Evolutionary conservation across 2,888 invertebrate genomes (phyloP).

Genomic region (Plutella xylostella): DNA sequence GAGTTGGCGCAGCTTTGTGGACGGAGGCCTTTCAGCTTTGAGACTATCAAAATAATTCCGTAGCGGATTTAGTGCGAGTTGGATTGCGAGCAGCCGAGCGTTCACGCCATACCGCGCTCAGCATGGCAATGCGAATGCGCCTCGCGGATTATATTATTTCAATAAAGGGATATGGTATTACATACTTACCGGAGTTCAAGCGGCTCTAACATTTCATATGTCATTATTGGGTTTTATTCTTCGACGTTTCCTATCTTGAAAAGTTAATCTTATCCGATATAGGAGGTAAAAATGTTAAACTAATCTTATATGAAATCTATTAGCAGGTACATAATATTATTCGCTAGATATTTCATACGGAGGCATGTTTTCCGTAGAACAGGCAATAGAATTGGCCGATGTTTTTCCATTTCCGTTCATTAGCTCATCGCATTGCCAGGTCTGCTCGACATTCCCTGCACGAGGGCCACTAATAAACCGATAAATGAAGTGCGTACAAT

Average conservation of each 20-base stretch:
- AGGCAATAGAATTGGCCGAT: background rate
- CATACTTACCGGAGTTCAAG: constrained; percentile 1
- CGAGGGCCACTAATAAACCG: constrained; percentile 54
- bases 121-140: background rate
- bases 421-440: no score
- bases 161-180: constrained; percentile 4
- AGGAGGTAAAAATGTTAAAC: no score
- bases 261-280: no score
- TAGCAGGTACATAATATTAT: no score
- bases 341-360: no score
- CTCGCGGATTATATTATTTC: constrained; percentile 6
- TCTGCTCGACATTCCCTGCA: constrained; percentile 38
- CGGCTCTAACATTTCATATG: no score
- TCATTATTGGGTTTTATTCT: no score
- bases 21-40: constrained; percentile 59
- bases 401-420: constrained; percentile 2
- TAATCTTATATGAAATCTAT: no score
- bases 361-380: no score
- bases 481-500: constrained; percentile 45
- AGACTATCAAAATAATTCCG: constrained; percentile 57
- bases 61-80: constrained; percentile 31
- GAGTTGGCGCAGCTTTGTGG: constrained; percentile 28
- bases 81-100: constrained; percentile 28
- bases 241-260: no score
- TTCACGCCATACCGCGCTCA: constrained; percentile 3